A percentile compares a stretch with the other conserved stretches of the same genome.
Conservation (phyloP, 2,888 invertebrate species). For the Alloplasta piceator region DNA sequence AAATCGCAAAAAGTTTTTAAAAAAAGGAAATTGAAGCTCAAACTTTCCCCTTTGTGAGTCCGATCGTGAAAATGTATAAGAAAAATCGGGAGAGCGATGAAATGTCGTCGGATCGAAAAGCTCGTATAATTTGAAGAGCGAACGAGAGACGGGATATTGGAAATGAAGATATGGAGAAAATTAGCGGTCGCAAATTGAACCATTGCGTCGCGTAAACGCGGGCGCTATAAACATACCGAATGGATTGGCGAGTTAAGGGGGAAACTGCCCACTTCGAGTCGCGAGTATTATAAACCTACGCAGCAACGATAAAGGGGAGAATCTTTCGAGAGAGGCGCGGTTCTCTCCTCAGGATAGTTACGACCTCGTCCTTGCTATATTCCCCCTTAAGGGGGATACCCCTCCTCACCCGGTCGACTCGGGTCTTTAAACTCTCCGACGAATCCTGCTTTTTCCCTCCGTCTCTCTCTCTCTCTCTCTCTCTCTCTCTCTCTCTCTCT, state of each 20-base stretch:
- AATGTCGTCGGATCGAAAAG: background rate
- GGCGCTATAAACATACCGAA: slow-evolving; percentile 59
- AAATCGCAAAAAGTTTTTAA: too few species aligned
- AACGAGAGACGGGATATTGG: background rate
- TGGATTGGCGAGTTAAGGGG: slow-evolving; percentile 50
- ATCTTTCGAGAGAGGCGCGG: slow-evolving; percentile 55
- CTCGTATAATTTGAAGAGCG: background rate
- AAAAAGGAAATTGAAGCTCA: too few species aligned
- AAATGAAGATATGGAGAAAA: slow-evolving; percentile 56
- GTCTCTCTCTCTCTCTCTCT: background rate
- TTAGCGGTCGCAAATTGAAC: slow-evolving; percentile 73
- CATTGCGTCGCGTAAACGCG: slow-evolving; percentile 67
- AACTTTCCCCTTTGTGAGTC: slow-evolving; percentile 43
- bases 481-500: background rate
- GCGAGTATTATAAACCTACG: background rate
- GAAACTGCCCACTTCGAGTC: slow-evolving; percentile 16
- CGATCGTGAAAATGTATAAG: too few species aligned
- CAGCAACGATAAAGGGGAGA: slow-evolving; percentile 22
- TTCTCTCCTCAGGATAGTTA: slow-evolving; percentile 51
- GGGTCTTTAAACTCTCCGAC: slow-evolving; percentile 58
- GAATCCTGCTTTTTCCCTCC: slow-evolving; percentile 23
- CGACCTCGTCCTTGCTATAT: slow-evolving; percentile 62
- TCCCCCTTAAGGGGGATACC: slow-evolving; percentile 1
- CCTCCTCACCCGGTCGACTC: slow-evolving; percentile 10
- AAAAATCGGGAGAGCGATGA: too few species aligned